phyloP scores from a whole-genome alignment of 2,113 vertebrate genomes.

The Hystrix brachyura region DNA sequence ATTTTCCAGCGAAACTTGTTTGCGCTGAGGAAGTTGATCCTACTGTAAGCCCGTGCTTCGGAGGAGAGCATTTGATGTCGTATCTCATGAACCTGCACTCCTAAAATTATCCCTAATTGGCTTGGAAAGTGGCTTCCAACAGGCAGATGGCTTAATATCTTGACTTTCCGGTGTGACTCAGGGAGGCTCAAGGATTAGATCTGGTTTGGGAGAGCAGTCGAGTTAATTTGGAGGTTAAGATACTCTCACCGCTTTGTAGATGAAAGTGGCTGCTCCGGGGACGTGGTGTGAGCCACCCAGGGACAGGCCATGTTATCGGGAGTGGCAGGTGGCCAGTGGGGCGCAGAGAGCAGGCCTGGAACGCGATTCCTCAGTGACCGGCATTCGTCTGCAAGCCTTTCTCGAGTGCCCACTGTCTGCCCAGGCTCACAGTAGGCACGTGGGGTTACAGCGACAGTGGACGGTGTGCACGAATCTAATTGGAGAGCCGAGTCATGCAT shows the following conservation, averaged over 20 bases:
- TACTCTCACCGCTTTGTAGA: not conserved
- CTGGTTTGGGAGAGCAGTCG: constrained; percentile 37
- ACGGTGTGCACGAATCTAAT: not conserved
- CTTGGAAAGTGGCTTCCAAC: constrained; percentile 70
- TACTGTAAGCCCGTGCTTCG: constrained; percentile 7
- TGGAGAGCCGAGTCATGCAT: not conserved
- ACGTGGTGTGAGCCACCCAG: not conserved
- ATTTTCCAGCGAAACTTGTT: constrained; percentile 37
- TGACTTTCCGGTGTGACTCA: constrained; percentile 34
- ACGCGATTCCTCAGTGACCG: not conserved
- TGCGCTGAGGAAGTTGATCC: constrained; percentile 56
- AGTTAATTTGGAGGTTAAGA: constrained; percentile 50
- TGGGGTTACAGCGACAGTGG: not conserved
- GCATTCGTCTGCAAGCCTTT: not conserved
- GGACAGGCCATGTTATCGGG: not conserved
- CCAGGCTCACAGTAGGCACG: not conserved
- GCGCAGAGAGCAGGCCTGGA: not conserved
- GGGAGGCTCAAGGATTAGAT: constrained; percentile 44
- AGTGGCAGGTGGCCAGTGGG: not conserved
- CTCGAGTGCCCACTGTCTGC: not conserved
- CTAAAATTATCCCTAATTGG: constrained; percentile 74
- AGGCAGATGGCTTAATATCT: constrained; percentile 66
- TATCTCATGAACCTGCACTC: constrained; percentile 30
- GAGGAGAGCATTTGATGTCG: constrained; percentile 8
- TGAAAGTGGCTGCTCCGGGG: not conserved